A percentile compares a stretch with the other conserved stretches of the same genome.
phyloP scores from a whole-genome alignment of 2,797 vertebrate species.

The Danio kyathit region DNA sequence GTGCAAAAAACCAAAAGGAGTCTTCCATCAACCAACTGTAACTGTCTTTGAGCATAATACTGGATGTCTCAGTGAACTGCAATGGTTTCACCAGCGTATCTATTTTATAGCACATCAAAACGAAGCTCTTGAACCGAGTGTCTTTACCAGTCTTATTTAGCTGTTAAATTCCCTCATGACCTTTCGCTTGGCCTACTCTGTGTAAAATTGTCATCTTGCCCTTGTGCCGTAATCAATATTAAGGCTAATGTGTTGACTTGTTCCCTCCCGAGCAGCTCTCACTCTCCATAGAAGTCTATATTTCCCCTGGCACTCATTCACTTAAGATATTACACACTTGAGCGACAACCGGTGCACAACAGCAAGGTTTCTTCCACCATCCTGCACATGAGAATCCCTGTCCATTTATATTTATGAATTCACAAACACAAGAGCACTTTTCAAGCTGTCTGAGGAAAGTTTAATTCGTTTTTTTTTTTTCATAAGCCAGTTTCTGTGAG shows the following conservation, averaged over 20 bases:
- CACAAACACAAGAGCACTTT: conserved; percentile 35
- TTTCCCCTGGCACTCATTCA: conserved; percentile 42
- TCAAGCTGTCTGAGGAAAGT: conserved; percentile 32
- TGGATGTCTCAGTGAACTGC: not conserved
- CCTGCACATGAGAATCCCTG: conserved; percentile 37
- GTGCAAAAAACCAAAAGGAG: not conserved
- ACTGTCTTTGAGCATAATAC: not conserved
- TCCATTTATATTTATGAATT: conserved; percentile 51
- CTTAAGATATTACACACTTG: conserved; percentile 53
- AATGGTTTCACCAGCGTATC: not conserved
- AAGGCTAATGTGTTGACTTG: conserved; percentile 47
- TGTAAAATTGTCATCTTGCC: conserved; percentile 45
- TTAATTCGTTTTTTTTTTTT: conserved; percentile 25
- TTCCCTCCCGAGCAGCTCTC: conserved; percentile 28
- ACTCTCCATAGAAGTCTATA: conserved; percentile 38
- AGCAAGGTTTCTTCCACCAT: conserved; percentile 33
- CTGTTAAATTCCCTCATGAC: conserved; percentile 26
- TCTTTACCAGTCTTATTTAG: conserved; percentile 35
- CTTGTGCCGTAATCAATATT: conserved; percentile 47
- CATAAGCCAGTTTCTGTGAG: conserved; percentile 3
- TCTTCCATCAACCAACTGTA: too few relatives aligned
- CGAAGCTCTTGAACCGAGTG: not conserved
- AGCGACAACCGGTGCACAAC: conserved; percentile 27
- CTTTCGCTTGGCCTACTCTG: conserved; percentile 20
- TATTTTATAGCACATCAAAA: conserved; percentile 2